These are phyloP conservation scores for Gryllus bimaculatus DNA, from an alignment of 1,140 invertebrate species.

Conservation along the genomic window DNA sequence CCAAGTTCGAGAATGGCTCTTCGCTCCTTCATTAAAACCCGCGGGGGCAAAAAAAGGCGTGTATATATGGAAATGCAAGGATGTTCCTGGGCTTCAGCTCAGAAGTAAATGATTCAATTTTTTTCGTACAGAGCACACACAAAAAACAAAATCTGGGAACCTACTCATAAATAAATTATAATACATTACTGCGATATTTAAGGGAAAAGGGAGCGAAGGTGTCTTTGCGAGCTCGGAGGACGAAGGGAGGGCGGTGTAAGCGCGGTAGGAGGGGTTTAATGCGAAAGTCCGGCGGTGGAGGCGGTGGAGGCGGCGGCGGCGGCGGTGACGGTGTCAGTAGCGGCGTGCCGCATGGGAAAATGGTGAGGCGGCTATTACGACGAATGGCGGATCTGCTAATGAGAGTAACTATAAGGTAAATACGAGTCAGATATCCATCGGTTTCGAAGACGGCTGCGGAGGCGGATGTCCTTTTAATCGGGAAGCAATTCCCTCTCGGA, in stretches of 20 bases:
- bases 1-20: no score
- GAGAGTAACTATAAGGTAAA: no score
- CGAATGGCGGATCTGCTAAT: no score
- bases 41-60: background rate
- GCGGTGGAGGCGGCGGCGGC: no score
- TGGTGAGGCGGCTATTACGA: no score
- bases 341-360: no score
- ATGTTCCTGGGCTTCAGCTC: background rate
- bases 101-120: background rate
- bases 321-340: no score
- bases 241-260: background rate
- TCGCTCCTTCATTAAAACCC: no score
- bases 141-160: background rate
- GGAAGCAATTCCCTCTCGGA: no score
- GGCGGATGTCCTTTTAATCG: no score
- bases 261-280: background rate
- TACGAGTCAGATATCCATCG: no score
- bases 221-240: background rate
- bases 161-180: conserved; percentile 1
- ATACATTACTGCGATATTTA: background rate
- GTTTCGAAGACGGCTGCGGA: no score
- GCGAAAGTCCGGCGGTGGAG: background rate
- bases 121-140: background rate
- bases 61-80: background rate
- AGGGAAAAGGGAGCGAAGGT: background rate